phyloP scores from a whole-genome alignment of 2,888 invertebrate species.

The Phyto melanocephala region DNA sequence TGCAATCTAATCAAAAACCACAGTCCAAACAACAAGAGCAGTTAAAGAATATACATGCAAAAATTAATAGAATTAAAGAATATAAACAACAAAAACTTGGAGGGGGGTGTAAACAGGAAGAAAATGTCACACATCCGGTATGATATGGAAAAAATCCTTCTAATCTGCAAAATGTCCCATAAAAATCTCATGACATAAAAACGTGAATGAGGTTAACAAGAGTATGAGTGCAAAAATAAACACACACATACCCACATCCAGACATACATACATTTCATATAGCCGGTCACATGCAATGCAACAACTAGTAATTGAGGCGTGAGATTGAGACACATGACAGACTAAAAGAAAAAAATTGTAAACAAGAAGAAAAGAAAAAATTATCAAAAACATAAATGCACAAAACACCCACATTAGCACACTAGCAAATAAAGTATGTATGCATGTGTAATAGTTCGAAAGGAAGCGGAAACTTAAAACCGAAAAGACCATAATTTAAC shows the following conservation, averaged over 20 bases:
- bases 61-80: slow-evolving; percentile 32
- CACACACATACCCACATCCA: not conserved
- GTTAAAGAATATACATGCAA: not conserved
- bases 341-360: slow-evolving; percentile 4
- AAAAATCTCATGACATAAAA: slow-evolving; percentile 60
- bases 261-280: not conserved
- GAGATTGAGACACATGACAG: slow-evolving; percentile 60
- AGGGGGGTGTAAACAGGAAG: no score
- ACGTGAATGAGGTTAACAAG: slow-evolving; percentile 38
- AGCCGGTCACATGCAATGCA: slow-evolving; percentile 39
- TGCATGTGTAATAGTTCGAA: slow-evolving; percentile 11
- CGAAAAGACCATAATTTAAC: slow-evolving; percentile 46
- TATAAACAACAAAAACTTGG: slow-evolving; percentile 32
- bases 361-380: not conserved
- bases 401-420: not conserved
- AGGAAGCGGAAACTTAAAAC: slow-evolving; percentile 54
- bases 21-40: not conserved
- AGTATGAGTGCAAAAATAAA: not conserved
- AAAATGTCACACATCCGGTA: slow-evolving; percentile 52
- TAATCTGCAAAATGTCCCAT: slow-evolving; percentile 58
- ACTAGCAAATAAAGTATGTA: not conserved
- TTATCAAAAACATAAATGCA: not conserved
- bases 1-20: slow-evolving; percentile 28
- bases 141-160: slow-evolving; percentile 42
- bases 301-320: slow-evolving; percentile 55